phyloP scores from a whole-genome alignment of 2,113 vertebrate genomes.

The Cololabis saira region DNA sequence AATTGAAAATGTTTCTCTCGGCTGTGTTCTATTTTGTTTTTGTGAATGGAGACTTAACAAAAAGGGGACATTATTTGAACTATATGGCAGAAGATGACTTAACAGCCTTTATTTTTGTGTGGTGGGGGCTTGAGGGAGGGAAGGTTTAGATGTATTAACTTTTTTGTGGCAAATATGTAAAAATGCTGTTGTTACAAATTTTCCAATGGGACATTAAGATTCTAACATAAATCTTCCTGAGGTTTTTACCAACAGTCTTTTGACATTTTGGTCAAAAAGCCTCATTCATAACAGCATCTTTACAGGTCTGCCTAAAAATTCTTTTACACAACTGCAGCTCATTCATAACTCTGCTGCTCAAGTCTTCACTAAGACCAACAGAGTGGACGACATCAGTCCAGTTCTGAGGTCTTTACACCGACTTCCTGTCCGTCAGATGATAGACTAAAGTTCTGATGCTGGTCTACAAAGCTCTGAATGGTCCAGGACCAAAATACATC shows the following conservation, averaged over 20 bases:
- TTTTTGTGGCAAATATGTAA: slow-evolving; percentile 43
- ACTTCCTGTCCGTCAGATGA: too few species aligned
- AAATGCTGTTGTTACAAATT: slow-evolving; percentile 28
- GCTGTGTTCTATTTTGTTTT: slow-evolving; percentile 17
- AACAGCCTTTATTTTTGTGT: slow-evolving; percentile 2
- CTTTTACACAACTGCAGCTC: too few species aligned
- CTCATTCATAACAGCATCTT: neutral
- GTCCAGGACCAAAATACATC: too few species aligned
- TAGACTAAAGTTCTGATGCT: too few species aligned
- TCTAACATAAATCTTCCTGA: slow-evolving; percentile 44
- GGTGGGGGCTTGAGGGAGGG: neutral
- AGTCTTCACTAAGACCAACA: too few species aligned
- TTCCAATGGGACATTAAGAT: slow-evolving; percentile 50
- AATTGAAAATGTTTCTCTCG: slow-evolving; percentile 14
- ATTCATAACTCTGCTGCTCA: too few species aligned
- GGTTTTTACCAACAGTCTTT: slow-evolving; percentile 7
- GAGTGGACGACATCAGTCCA: too few species aligned
- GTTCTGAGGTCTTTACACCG: too few species aligned
- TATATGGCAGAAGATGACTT: slow-evolving; percentile 41
- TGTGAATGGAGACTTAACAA: slow-evolving; percentile 36
- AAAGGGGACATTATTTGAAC: slow-evolving; percentile 35
- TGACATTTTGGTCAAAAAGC: slow-evolving; percentile 39
- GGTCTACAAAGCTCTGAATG: too few species aligned
- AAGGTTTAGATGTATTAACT: slow-evolving; percentile 22
- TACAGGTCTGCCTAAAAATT: too few species aligned